Conservation (phyloP, 2,797 vertebrate species). For the Urosaurus nigricauda region DNA sequence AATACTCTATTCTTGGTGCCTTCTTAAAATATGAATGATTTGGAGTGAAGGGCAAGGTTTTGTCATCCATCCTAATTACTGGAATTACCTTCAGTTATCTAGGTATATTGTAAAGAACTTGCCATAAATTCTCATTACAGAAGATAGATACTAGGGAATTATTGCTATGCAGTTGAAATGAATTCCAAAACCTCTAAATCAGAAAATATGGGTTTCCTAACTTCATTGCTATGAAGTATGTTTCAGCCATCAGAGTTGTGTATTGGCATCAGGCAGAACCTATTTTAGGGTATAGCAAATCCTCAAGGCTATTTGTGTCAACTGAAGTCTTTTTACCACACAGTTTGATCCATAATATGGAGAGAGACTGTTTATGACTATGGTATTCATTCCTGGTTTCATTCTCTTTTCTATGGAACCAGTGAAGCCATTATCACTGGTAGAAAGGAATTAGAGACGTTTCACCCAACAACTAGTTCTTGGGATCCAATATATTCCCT, state of each 20-base stretch:
- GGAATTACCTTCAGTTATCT: slow-evolving; percentile 25
- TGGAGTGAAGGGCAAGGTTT: neutral
- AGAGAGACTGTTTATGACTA: neutral
- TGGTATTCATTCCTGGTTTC: neutral
- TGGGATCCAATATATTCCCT: neutral
- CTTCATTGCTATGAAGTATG: slow-evolving; percentile 2
- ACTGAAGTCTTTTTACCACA: neutral
- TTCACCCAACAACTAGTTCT: neutral
- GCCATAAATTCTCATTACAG: slow-evolving; percentile 30
- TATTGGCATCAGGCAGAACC: neutral
- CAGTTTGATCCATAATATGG: neutral
- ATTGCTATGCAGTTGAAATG: neutral
- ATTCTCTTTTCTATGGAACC: neutral
- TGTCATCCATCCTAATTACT: slow-evolving; percentile 35
- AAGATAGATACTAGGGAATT: slow-evolving; percentile 25
- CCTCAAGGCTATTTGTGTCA: neutral
- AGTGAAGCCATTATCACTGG: neutral
- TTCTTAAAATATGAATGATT: slow-evolving; percentile 23
- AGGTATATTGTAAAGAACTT: slow-evolving; percentile 25
- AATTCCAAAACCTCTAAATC: slow-evolving; percentile 8
- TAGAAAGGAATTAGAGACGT: neutral
- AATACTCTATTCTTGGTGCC: slow-evolving; percentile 9
- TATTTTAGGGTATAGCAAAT: neutral
- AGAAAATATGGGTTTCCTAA: slow-evolving; percentile 28
- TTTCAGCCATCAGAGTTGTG: neutral